A percentile compares a stretch with the other conserved stretches of the same genome.
These are phyloP conservation scores for Parazoanthus atlanticus DNA, from an alignment of 92 coral and sea anemone genomes.

Conservation along the genomic window DNA sequence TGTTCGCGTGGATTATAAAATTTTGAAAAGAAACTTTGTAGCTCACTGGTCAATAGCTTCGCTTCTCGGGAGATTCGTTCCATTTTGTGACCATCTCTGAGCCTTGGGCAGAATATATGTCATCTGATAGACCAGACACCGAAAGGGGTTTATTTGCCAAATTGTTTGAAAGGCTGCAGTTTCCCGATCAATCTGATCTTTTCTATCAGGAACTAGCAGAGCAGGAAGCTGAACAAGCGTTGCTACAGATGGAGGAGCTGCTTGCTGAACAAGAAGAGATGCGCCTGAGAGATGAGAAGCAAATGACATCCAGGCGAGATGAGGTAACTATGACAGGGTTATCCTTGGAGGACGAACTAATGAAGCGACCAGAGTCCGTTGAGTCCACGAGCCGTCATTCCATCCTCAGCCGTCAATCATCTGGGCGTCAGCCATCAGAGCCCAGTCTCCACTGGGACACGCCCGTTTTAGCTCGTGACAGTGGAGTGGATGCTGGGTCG, in stretches of 20 bases:
- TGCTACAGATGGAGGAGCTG: constrained; percentile 29
- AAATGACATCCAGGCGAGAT: constrained; percentile 54
- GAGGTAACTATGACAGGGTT: constrained; percentile 73
- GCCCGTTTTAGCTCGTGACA: constrained; percentile 77
- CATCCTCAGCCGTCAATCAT: constrained; percentile 58
- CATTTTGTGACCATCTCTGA: too few relatives aligned
- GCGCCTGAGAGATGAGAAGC: constrained; percentile 50
- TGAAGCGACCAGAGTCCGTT: constrained; percentile 39
- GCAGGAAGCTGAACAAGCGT: constrained; percentile 60
- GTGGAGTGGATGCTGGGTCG: constrained; percentile 92
- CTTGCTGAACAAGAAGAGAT: constrained; percentile 26
- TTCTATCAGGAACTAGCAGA: constrained; percentile 66
- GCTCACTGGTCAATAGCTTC: too few relatives aligned
- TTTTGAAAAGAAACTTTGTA: too few relatives aligned
- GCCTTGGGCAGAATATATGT: not conserved
- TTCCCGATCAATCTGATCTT: not conserved
- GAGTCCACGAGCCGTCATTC: constrained; percentile 71
- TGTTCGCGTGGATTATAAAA: too few relatives aligned
- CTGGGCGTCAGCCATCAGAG: constrained; percentile 56
- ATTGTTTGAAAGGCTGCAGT: not conserved
- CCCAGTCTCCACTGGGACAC: constrained; percentile 66
- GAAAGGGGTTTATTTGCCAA: not conserved
- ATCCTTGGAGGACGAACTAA: constrained; percentile 58
- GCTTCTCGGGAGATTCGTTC: too few relatives aligned
- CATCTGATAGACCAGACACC: too few relatives aligned